Conservation (phyloP, 2,888 invertebrate genomes). For the Sericinus montela region DNA sequence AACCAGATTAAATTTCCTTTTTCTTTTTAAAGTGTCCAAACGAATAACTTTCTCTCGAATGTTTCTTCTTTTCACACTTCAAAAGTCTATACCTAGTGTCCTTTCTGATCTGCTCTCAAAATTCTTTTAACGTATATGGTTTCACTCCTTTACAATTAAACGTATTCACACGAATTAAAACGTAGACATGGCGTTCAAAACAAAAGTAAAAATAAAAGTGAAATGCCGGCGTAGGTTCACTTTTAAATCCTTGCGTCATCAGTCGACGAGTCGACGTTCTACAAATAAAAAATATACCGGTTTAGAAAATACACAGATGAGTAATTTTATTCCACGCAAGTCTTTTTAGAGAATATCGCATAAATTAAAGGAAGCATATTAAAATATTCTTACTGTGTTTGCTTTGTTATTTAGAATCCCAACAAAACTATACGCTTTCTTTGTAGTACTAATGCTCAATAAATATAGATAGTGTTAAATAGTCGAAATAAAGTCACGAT, state of each 20-base stretch:
- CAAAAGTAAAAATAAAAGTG: neutral
- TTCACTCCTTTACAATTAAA: neutral
- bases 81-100: neutral
- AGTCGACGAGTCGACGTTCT: no score
- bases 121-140: neutral
- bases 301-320: no score
- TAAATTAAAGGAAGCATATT: no score
- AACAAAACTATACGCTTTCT: no score
- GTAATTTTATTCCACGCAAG: no score
- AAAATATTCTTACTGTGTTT: no score
- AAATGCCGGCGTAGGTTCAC: neutral
- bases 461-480: no score
- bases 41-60: neutral
- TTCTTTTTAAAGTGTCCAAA: neutral
- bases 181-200: neutral
- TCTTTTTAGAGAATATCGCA: no score
- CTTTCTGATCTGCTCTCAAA: neutral
- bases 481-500: no score
- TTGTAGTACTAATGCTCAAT: no score
- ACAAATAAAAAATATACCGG: no score
- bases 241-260: neutral
- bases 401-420: no score
- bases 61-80: neutral
- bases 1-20: neutral
- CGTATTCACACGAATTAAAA: neutral